Conservation (phyloP, 1,140 invertebrate species). For the Pachyrhynchus sulphureomaculatus region DNA sequence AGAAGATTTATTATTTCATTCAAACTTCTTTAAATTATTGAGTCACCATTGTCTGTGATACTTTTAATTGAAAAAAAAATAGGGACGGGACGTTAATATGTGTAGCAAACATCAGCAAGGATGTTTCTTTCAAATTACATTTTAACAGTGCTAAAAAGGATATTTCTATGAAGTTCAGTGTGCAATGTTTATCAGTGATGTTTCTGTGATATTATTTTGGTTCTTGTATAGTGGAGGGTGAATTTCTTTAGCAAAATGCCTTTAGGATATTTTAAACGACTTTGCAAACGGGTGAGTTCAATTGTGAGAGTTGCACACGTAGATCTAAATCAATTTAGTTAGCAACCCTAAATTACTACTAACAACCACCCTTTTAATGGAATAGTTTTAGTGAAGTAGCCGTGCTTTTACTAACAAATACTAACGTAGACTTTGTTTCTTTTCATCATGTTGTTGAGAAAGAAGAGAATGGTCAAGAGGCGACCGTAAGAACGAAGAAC, state of each 20-base stretch:
- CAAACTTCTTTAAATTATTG: not conserved
- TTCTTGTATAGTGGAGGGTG: constrained; percentile 27
- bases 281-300: constrained; percentile 13
- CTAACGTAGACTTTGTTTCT: constrained; percentile 5
- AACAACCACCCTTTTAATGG: constrained; percentile 8
- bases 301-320: not conserved
- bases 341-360: not conserved
- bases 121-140: constrained; percentile 3
- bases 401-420: constrained; percentile 14
- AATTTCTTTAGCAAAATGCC: constrained; percentile 10
- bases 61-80: not conserved
- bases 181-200: constrained; percentile 28
- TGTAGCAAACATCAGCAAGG: not conserved
- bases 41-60: constrained; percentile 18
- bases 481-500: constrained; percentile 18
- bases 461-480: constrained; percentile 12
- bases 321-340: too few species aligned
- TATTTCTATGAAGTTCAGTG: constrained; percentile 20
- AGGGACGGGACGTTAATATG: not conserved
- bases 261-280: constrained; percentile 25
- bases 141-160: constrained; percentile 5
- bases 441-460: not conserved
- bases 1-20: constrained; percentile 5
- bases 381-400: not conserved
- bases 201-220: constrained; percentile 27